Base-by-base conservation (phyloP, 2,888 invertebrate genomes). In the Callyntrura guangdongensis region DNA sequence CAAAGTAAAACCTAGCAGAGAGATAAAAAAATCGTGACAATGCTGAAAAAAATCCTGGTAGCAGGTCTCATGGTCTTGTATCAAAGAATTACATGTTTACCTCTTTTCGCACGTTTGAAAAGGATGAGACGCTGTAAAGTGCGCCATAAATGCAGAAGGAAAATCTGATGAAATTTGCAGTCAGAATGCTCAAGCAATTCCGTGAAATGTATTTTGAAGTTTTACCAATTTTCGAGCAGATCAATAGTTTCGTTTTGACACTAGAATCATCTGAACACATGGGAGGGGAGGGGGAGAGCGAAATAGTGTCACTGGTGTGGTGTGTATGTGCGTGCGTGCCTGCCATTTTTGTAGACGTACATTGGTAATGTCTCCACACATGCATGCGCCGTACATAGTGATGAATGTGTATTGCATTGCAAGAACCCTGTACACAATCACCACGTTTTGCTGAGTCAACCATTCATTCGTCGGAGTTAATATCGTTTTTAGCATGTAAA, bases 401-500 rank as follows among this genome's bases (percentile, higher is more conserved):
- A 9, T 67, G n/a, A 9, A 53, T 53, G 12, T 12, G 53, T 64
- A 61, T 64, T 25, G 27, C 64, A 36, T 53, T n/a, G 53, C n/a
- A 14, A 2, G 11, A 53, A 53, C 12, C 53, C 12, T 14, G 53
- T 53, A n/a, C n/a, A 53, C 53, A 69, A 69, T 69, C 69, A 69
- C 45, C 69, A 69, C 36, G 69, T 69, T 69, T 17, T 69, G 69
- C 84, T 79, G 61, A 69, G 45, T 64, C 64, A 83, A 20, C 69
- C 45, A 86, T 86, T 77, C 77, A 86, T 74, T 74, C 49, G 14
- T 11, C 2, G 8, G 61, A 87, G 81, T 81, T 67, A 81, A 87
- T 87, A 81, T 69, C 64, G 69, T 81, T 87, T 86, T 81, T 53
- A 87, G 56, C 69, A 69, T 79, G 86, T 86, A 64, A 79, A 67